phyloP scores from a whole-genome alignment of 2,797 vertebrate genomes.

The Bovichtus variegatus region DNA sequence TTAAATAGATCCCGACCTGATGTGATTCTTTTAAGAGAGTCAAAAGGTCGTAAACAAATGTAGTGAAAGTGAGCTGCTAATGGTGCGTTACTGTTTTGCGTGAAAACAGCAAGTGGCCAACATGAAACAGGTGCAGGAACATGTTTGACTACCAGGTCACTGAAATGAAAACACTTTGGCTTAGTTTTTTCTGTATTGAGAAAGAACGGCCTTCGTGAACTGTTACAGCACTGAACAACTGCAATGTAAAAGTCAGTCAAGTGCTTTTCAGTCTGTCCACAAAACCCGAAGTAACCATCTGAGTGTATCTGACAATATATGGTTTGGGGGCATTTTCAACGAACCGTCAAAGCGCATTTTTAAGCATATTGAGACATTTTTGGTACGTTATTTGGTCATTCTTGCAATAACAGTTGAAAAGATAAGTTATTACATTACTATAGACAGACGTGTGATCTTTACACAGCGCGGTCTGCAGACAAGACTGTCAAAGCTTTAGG shows the following conservation, averaged over 20 bases:
- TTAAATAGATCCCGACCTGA: neutral
- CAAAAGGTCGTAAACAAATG: neutral
- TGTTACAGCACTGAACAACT: neutral
- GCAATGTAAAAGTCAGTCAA: neutral
- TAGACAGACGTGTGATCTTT: constrained; percentile 12
- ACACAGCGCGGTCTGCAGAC: neutral
- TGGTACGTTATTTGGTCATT: neutral
- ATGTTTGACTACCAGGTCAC: neutral
- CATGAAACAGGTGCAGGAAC: constrained; percentile 30
- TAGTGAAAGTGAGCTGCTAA: neutral
- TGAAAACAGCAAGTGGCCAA: constrained; percentile 49
- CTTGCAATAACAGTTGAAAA: constrained; percentile 1
- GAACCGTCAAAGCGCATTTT: no score
- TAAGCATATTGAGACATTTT: neutral
- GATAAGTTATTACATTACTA: neutral
- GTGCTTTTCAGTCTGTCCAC: neutral
- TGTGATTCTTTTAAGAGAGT: neutral
- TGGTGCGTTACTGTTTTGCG: constrained; percentile 48
- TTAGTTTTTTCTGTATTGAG: neutral
- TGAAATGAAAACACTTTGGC: constrained; percentile 16
- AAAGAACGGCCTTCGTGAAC: neutral
- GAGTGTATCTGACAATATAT: neutral
- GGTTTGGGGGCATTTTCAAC: neutral
- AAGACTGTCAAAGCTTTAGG: neutral
- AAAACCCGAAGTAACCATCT: neutral